phyloP scores from a whole-genome alignment of 2,888 invertebrate genomes.

The Heliconius erato region DNA sequence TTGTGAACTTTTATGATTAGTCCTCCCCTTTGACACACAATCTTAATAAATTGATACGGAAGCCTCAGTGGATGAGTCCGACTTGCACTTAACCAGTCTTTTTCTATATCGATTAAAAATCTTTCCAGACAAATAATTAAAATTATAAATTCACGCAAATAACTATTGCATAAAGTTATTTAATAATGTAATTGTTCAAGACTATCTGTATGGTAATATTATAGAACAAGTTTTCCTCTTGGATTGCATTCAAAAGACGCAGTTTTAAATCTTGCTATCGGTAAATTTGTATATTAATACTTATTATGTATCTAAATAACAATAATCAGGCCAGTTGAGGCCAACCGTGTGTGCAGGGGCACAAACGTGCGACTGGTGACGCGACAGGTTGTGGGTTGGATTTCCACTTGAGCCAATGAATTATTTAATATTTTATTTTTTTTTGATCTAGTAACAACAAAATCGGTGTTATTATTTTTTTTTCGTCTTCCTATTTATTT shows the following conservation, averaged over 20 bases:
- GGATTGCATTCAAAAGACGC: not conserved
- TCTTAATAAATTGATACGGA: too few species aligned
- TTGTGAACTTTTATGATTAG: too few species aligned
- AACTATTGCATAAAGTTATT: not conserved
- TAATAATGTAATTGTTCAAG: not conserved
- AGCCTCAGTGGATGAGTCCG: too few species aligned
- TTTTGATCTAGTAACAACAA: not conserved
- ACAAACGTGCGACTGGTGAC: not conserved
- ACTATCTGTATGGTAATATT: not conserved
- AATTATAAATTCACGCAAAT: not conserved
- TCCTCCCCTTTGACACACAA: too few species aligned
- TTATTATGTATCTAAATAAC: too few species aligned
- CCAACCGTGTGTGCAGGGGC: not conserved
- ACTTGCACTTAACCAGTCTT: too few species aligned
- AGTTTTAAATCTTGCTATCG: not conserved
- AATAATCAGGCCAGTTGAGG: not conserved
- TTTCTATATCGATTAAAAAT: not conserved
- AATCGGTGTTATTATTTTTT: not conserved
- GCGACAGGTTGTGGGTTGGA: not conserved
- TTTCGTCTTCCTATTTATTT: too few species aligned
- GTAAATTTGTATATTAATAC: too few species aligned
- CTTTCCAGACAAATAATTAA: not conserved
- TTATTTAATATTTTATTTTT: not conserved
- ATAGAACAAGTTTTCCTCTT: slow-evolving; percentile 8
- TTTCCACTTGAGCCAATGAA: not conserved